Evolutionary conservation across 1,140 invertebrate genomes (phyloP), one percentile per base, ranked within the genome.

Genomic region (Drosophila takahashii): DNA sequence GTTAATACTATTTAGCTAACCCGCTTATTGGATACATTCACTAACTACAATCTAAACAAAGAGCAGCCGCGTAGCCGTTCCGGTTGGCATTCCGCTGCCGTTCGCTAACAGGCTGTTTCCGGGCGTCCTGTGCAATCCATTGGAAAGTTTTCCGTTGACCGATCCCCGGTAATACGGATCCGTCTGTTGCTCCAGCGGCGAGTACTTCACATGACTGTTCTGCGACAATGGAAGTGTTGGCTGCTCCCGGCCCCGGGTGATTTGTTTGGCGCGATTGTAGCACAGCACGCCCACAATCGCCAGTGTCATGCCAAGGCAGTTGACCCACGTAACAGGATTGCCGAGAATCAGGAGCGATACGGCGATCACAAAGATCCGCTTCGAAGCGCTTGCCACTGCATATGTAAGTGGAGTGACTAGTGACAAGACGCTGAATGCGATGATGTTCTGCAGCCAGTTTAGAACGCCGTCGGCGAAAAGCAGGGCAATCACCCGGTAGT

Each of bases 341-440:
- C 96, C 95, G 62, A 99, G 93, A 69, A 98, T 94, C 41, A 99
- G 92, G 58, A 99, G 93, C 6, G 98, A 99, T 22, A 97, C 95
- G 18, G 94, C 95, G 79, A 99, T 99, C 16, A 99, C 96, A 65
- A 97, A 97, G 71, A 99, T 97, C 78, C 98, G 94, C 93, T 99
- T 99, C n/a, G 97, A 97, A 11, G 97, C 97, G 92, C 97, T 99
- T 13, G 98, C 97, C 18, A 99, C 98, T 0, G 98, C 97, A 92
- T 99, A 99, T 0, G 97, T 98, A 22, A 99, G 93, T 15, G 98
- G 97, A 13, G 97, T 96, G 1, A 99, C 97, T 59, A 98, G 92
- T 22, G 95, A 96, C 61, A 99, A 94, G 26, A 99, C 95, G 64
- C 96, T 97, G 92, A 99, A 99, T 0, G 98, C 98, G 22, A 98